phyloP scores from a whole-genome alignment of 1,140 invertebrate species.

The Schlechtendalia chinensis region DNA sequence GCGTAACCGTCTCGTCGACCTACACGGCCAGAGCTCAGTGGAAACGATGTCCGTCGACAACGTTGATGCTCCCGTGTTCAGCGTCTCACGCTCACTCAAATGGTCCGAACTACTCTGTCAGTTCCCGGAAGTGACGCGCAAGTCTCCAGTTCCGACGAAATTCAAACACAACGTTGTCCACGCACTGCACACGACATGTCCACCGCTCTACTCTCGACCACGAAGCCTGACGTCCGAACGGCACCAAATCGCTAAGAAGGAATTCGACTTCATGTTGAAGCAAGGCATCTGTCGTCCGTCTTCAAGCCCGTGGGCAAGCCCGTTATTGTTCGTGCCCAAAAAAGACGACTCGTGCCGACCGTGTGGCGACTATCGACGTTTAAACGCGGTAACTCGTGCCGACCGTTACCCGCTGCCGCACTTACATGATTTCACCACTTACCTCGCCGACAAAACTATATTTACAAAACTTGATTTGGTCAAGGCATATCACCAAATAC shows the following conservation, averaged over 20 bases:
- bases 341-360: conserved; percentile 55
- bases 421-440: conserved; percentile 54
- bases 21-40: accelerated
- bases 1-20: background rate
- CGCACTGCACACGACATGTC: conserved; percentile 54
- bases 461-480: background rate
- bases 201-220: background rate
- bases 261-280: conserved; percentile 54
- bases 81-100: background rate
- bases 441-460: conserved; percentile 53
- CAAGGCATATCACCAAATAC: no score
- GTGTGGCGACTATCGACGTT: conserved; percentile 57
- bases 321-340: conserved; percentile 57
- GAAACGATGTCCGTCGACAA: background rate
- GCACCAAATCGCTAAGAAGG: conserved; percentile 48
- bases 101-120: no score
- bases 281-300: conserved; percentile 53
- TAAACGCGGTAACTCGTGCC: conserved; percentile 56
- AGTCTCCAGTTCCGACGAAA: conserved; percentile 53
- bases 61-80: background rate
- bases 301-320: conserved; percentile 57
- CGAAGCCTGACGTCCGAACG: no score
- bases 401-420: conserved; percentile 56
- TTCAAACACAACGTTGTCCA: conserved; percentile 55
- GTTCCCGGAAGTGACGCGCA: background rate